phyloP scores from a whole-genome alignment of 2,888 invertebrate species.

The Drosophila picticornis region DNA sequence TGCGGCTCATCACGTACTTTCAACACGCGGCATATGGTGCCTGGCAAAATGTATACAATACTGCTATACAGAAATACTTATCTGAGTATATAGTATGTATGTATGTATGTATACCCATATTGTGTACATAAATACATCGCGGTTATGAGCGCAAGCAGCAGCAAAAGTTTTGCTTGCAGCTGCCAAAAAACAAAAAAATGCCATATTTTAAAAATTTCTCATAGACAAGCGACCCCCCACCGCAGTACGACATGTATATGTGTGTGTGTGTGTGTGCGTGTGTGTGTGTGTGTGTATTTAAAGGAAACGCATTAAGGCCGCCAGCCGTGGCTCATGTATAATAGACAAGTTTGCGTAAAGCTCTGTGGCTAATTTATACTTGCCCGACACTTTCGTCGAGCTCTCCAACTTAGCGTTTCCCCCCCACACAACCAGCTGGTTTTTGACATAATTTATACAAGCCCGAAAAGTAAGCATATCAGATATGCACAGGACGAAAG shows the following conservation, averaged over 20 bases:
- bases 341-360: conserved; percentile 70
- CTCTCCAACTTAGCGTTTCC: background rate
- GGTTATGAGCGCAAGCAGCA: conserved; percentile 52
- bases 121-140: conserved; percentile 40
- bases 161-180: conserved; percentile 62
- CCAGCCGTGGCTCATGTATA: conserved; percentile 65
- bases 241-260: background rate
- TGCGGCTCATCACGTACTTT: conserved; percentile 63
- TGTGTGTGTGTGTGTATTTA: conserved; percentile 30
- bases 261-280: conserved; percentile 15
- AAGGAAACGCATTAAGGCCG: conserved; percentile 63
- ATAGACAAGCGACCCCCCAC: conserved; percentile 12
- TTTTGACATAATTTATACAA: conserved; percentile 65
- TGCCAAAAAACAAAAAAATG: conserved; percentile 32
- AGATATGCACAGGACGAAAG: conserved; percentile 53
- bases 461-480: conserved; percentile 53
- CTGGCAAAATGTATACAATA: conserved; percentile 67
- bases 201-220: conserved; percentile 66
- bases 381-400: conserved; percentile 60
- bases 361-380: conserved; percentile 69
- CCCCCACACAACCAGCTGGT: conserved; percentile 32
- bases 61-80: conserved; percentile 32
- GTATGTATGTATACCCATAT: conserved; percentile 33
- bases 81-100: conserved; percentile 20
- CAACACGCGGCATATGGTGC: conserved; percentile 64